These are phyloP conservation scores for Mythimna ferrago DNA, from an alignment of 2,888 invertebrate species.

Conservation along the genomic window DNA sequence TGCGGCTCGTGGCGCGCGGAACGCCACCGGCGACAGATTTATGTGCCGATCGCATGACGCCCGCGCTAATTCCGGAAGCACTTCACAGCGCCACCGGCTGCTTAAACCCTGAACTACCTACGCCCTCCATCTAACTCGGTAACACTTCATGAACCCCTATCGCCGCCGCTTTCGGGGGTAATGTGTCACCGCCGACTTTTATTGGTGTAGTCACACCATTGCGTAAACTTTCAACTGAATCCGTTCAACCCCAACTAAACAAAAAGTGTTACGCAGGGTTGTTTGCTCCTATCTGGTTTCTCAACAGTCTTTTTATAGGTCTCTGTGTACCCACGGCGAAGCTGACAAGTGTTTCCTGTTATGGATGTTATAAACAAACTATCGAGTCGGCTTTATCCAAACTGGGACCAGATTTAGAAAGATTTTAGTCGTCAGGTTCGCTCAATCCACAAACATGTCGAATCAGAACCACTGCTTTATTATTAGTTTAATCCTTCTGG, in stretches of 20 bases:
- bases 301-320: slow-evolving; percentile 40
- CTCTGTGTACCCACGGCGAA: slow-evolving; percentile 34
- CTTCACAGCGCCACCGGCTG: slow-evolving; percentile 71
- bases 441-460: background rate
- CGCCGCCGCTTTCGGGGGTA: slow-evolving; percentile 40
- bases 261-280: slow-evolving; percentile 39
- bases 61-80: slow-evolving; percentile 79
- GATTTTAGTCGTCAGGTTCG: background rate
- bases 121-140: slow-evolving; percentile 52
- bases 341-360: slow-evolving; percentile 61
- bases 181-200: slow-evolving; percentile 56
- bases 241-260: slow-evolving; percentile 37
- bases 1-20: slow-evolving; percentile 56
- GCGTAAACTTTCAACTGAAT: slow-evolving; percentile 43
- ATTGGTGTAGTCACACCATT: slow-evolving; percentile 56
- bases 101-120: slow-evolving; percentile 63
- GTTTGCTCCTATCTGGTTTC: slow-evolving; percentile 27
- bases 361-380: slow-evolving; percentile 55
- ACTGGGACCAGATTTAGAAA: slow-evolving; percentile 26
- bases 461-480: background rate
- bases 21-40: slow-evolving; percentile 80
- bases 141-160: slow-evolving; percentile 60
- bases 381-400: slow-evolving; percentile 22
- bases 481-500: background rate
- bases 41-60: slow-evolving; percentile 82